Conservation (phyloP, 2,888 invertebrate species). For the Aethes cnicana region DNA sequence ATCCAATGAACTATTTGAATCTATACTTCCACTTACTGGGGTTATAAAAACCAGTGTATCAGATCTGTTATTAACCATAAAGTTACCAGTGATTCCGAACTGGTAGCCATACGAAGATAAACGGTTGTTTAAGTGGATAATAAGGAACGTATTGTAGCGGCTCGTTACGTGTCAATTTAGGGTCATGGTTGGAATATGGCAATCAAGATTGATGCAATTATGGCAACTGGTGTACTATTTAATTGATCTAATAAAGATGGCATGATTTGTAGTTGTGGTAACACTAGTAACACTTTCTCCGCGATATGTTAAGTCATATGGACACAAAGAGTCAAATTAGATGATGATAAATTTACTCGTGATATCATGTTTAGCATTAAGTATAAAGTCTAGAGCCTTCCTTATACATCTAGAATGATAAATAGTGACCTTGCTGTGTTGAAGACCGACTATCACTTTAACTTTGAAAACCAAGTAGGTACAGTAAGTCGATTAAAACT, state of each 20-base stretch:
- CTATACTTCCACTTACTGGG: constrained; percentile 10
- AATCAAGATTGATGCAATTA: neutral
- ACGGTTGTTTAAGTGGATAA: constrained; percentile 26
- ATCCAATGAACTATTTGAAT: too few relatives aligned
- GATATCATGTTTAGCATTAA: too few relatives aligned
- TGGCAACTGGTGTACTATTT: neutral
- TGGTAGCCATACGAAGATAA: constrained; percentile 18
- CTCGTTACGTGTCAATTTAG: neutral
- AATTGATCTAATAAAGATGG: neutral
- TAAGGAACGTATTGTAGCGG: constrained; percentile 3
- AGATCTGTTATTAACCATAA: constrained; percentile 19
- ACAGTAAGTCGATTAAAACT: too few relatives aligned
- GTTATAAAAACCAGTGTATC: constrained; percentile 19
- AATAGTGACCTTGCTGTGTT: too few relatives aligned
- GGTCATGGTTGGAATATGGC: neutral
- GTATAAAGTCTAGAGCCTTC: too few relatives aligned
- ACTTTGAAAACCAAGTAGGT: too few relatives aligned
- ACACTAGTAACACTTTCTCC: too few relatives aligned
- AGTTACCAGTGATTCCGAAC: constrained; percentile 23
- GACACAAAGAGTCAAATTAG: too few relatives aligned
- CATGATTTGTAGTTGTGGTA: neutral
- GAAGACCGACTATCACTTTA: too few relatives aligned
- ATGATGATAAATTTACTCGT: too few relatives aligned
- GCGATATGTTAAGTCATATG: too few relatives aligned
- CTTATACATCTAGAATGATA: too few relatives aligned